A percentile compares a stretch with the other conserved stretches of the same genome.
Conservation (phyloP, 2,888 invertebrate genomes). For the Branchellion lobata region DNA sequence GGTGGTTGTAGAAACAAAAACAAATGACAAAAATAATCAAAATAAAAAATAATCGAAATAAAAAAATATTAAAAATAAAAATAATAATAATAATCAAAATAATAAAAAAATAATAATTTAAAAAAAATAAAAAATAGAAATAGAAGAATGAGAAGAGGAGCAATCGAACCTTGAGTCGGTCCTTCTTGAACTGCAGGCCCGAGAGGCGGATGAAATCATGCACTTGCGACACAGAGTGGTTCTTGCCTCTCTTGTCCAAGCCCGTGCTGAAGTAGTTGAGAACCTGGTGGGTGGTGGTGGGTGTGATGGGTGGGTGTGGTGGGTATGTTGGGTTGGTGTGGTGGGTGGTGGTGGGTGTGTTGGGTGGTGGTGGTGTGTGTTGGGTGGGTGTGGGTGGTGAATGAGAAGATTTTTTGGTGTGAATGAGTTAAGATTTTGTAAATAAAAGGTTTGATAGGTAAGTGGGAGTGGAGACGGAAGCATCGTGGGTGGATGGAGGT, state of each 20-base stretch:
- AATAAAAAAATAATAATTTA: neutral
- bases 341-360: neutral
- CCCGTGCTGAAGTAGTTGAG: conserved; percentile 73
- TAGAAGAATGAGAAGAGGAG: conserved; percentile 6
- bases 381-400: too few relatives aligned
- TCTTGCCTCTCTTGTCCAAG: conserved; percentile 65
- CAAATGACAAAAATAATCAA: neutral
- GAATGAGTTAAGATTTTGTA: too few relatives aligned
- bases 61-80: neutral
- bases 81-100: too few relatives aligned
- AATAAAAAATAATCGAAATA: too few relatives aligned
- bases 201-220: conserved; percentile 84
- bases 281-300: conserved; percentile 63
- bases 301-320: too few relatives aligned
- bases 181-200: conserved; percentile 88
- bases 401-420: too few relatives aligned
- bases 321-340: too few relatives aligned
- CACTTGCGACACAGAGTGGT: conserved; percentile 82
- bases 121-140: conserved; percentile 78
- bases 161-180: conserved; percentile 77
- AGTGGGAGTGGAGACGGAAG: too few relatives aligned
- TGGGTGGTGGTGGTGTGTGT: too few relatives aligned
- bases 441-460: too few relatives aligned
- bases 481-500: too few relatives aligned
- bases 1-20: neutral